phyloP scores from a whole-genome alignment of 2,113 vertebrate genomes.

The Ivindomyrus marchei region DNA sequence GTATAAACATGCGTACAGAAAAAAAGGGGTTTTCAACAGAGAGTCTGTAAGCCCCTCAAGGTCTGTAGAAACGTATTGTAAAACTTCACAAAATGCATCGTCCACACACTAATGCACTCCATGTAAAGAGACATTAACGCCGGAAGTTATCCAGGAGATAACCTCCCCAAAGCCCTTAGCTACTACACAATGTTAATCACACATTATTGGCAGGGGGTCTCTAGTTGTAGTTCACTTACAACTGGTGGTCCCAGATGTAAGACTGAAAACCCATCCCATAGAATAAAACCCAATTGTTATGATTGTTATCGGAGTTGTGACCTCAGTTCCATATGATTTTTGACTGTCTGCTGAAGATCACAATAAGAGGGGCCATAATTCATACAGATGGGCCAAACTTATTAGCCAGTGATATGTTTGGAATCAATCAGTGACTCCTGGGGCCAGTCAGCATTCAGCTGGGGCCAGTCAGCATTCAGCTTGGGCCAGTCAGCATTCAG shows the following conservation, averaged over 20 bases:
- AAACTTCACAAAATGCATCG: not conserved
- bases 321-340: not conserved
- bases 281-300: not conserved
- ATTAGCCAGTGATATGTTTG: not conserved
- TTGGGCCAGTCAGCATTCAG: not conserved
- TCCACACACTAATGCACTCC: not conserved
- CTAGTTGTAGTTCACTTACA: not conserved
- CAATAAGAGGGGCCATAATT: not conserved
- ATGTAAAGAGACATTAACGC: not conserved
- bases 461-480: not conserved
- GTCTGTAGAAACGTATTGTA: not conserved
- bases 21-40: not conserved
- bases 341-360: not conserved
- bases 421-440: not conserved
- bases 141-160: not conserved
- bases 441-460: not conserved
- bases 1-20: not conserved
- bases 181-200: not conserved
- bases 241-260: not conserved
- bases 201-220: not conserved
- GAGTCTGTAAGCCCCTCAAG: not conserved
- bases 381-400: not conserved
- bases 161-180: not conserved
- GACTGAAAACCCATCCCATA: not conserved
- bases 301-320: not conserved